Evolutionary conservation across 2,113 vertebrate species (phyloP).

Genomic region (Vombatus ursinus): DNA sequence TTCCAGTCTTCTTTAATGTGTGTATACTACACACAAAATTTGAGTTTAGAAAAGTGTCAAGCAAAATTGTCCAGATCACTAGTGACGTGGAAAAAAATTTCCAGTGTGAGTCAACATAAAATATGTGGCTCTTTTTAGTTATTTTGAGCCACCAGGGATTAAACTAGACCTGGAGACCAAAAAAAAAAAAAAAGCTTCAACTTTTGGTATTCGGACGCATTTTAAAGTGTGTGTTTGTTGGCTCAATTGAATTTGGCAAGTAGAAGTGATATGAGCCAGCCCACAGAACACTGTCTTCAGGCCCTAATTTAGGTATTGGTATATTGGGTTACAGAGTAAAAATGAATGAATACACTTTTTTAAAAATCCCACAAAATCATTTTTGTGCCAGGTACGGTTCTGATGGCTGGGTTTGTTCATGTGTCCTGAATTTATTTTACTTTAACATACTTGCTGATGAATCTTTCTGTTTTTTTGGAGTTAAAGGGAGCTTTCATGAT

Average conservation of each 20-base stretch:
- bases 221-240: constrained; percentile 13
- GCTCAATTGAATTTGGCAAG: constrained; percentile 53
- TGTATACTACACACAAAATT: not conserved
- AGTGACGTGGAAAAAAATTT: constrained; percentile 25
- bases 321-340: constrained; percentile 35
- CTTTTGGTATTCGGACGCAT: constrained; percentile 56
- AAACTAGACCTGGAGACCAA: constrained; percentile 38
- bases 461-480: not conserved
- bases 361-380: constrained; percentile 36
- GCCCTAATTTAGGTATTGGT: not conserved
- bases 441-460: constrained; percentile 19
- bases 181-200: constrained; percentile 41
- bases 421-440: constrained; percentile 22
- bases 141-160: no score
- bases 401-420: constrained; percentile 18
- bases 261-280: constrained; percentile 15
- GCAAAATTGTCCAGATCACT: not conserved
- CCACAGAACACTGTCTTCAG: constrained; percentile 10
- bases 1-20: not conserved
- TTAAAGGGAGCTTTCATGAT: constrained; percentile 27
- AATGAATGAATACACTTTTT: not conserved
- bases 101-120: not conserved
- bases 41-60: not conserved
- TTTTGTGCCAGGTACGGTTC: constrained; percentile 14
- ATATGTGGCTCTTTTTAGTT: constrained; percentile 11